A percentile compares a stretch with the other conserved stretches of the same genome.
phyloP scores from a whole-genome alignment of 1,140 invertebrate species.

The Galendromus occidentalis region DNA sequence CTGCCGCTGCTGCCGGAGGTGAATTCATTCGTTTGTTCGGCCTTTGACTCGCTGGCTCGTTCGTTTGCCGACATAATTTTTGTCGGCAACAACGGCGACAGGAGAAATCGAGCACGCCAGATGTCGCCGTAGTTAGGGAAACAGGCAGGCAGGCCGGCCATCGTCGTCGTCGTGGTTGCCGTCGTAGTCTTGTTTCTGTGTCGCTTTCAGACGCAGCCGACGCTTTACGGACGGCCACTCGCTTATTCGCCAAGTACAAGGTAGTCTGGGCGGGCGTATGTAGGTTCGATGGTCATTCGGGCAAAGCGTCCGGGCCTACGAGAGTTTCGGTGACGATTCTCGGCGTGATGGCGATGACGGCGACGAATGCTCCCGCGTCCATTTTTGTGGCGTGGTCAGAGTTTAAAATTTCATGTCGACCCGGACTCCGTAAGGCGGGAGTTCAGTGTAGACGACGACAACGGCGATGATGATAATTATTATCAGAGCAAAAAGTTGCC shows the following conservation, averaged over 20 bases:
- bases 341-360: too few species aligned
- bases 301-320: too few species aligned
- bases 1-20: background rate
- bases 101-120: background rate
- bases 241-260: background rate
- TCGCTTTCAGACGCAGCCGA: background rate
- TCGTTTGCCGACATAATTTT: background rate
- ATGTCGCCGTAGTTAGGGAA: background rate
- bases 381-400: background rate
- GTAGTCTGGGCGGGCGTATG: background rate
- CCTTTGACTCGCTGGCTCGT: background rate
- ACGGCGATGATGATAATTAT: background rate
- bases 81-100: background rate
- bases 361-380: background rate
- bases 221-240: background rate
- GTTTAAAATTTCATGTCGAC: too few species aligned
- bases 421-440: too few species aligned
- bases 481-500: conserved; percentile 9
- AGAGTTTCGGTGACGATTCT: too few species aligned
- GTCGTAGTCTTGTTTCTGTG: too few species aligned
- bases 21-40: background rate
- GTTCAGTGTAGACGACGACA: too few species aligned
- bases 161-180: background rate
- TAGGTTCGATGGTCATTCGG: background rate
- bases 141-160: background rate